A percentile compares a stretch with the other conserved stretches of the same genome.
phyloP scores from a whole-genome alignment of 1,140 invertebrate genomes.

The Lepidurus packardi region DNA sequence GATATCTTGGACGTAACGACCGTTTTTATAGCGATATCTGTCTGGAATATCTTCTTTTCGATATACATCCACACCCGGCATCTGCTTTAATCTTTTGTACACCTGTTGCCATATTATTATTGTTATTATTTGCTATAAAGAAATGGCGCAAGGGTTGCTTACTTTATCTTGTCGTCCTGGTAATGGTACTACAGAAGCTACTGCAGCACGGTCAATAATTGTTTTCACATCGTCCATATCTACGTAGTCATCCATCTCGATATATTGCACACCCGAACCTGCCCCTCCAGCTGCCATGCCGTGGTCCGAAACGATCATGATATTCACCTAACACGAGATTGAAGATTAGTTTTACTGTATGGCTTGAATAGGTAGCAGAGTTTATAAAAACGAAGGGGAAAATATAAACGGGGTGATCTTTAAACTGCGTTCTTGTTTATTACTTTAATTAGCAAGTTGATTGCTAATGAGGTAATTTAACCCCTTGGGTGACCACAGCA shows the following conservation, averaged over 20 bases:
- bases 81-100: slow-evolving; percentile 37
- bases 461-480: too few relatives aligned
- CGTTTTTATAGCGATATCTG: slow-evolving; percentile 42
- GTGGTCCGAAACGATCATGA: slow-evolving; percentile 37
- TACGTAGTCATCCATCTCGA: slow-evolving; percentile 33
- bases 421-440: too few relatives aligned
- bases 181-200: slow-evolving; percentile 30
- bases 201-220: slow-evolving; percentile 33
- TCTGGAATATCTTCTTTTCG: slow-evolving; percentile 42
- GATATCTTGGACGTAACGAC: slow-evolving; percentile 39
- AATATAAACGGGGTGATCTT: too few relatives aligned
- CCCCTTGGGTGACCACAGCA: too few relatives aligned
- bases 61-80: slow-evolving; percentile 42
- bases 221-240: slow-evolving; percentile 32
- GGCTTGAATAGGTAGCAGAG: too few relatives aligned
- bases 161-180: slow-evolving; percentile 31
- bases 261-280: slow-evolving; percentile 31
- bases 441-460: too few relatives aligned
- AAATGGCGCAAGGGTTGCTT: not conserved
- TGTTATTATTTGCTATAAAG: not conserved
- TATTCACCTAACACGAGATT: slow-evolving; percentile 30
- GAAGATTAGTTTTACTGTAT: not conserved
- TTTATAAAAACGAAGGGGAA: too few relatives aligned
- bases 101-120: slow-evolving; percentile 22
- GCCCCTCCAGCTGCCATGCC: slow-evolving; percentile 32